Base-by-base conservation (phyloP, 2,888 invertebrate genomes). In the Neria commutata region DNA sequence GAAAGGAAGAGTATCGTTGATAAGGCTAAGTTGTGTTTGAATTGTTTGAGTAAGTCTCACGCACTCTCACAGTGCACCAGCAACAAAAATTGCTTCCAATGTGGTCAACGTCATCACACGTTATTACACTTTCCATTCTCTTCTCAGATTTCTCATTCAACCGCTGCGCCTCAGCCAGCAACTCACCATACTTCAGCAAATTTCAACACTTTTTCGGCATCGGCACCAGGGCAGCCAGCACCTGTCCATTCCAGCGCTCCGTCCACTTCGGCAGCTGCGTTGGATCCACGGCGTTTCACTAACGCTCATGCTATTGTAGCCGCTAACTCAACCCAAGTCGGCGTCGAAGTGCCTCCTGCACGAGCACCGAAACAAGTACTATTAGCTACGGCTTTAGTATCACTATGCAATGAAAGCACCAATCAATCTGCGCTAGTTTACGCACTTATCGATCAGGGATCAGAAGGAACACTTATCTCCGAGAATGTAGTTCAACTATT, bases 361-460 rank as follows among this genome's bases (percentile, higher is more conserved):
- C n/a, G n/a, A n/a, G n/a, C n/a, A n/a, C 42, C 14, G 2, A 42
- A 26, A 47, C 2, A 48, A 25, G 19, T 51, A 11, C 49, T 55
- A 14, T 48, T 60, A 3, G 56, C 52, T 8, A 56, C 52, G 1
- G 42, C 48, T 24, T 24, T 54, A 16, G 46, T 54, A 17, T n/a
- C 40, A 0, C 17, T 54, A 17, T 16, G 11, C 14, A 59, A 46
- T 48, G 59, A 52, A 26, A n/a, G 10, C 42, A 45, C 49, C 4
- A 23, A 33, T n/a, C 37, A 51, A 16, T 46, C 50, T 5, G 21
- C 14, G 14, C 10, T 49, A 16, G 23, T 51, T 8, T n/a, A n/a
- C n/a, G n/a, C n/a, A n/a, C n/a, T n/a, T n/a, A n/a, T n/a, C n/a
- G 59, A 59, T 40, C 51, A 54, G 26, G 54, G 59, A 10, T 59